phyloP scores from a whole-genome alignment of 2,797 vertebrate species.

The Gallinago stenura region DNA sequence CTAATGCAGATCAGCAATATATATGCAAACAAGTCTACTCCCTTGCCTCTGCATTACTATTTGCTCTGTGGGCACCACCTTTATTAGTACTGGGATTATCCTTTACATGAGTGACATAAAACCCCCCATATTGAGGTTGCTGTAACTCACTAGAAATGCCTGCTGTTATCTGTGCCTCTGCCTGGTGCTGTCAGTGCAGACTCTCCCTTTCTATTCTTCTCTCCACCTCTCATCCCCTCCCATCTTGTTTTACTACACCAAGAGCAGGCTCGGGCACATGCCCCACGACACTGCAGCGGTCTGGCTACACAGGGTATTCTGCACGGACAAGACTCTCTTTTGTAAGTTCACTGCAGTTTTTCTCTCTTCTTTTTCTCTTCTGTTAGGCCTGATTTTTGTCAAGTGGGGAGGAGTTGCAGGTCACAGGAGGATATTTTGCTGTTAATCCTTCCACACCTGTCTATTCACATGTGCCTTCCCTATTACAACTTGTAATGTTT shows the following conservation, averaged over 20 bases:
- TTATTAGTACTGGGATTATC: not conserved
- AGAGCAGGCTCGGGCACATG: not conserved
- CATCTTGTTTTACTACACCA: not conserved
- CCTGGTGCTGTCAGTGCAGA: not conserved
- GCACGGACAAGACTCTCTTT: not conserved
- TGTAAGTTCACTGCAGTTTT: not conserved
- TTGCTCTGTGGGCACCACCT: not conserved
- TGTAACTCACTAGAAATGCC: not conserved
- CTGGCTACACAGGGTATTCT: not conserved
- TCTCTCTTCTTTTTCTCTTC: fast-evolving
- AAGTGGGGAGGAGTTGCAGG: not conserved
- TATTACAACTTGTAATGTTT: not conserved
- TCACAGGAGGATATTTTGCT: not conserved
- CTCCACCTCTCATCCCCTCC: not conserved
- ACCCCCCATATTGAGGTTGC: not conserved
- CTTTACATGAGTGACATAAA: not conserved
- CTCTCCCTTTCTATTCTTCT: not conserved
- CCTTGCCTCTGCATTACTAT: not conserved
- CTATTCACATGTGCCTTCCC: not conserved
- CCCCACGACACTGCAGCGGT: fast-evolving
- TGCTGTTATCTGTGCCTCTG: not conserved
- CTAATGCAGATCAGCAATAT: not conserved
- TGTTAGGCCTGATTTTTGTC: not conserved
- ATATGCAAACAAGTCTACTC: not conserved
- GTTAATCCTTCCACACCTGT: not conserved